Conservation (phyloP, 1,140 invertebrate species). For the Bombus pyrosoma region DNA sequence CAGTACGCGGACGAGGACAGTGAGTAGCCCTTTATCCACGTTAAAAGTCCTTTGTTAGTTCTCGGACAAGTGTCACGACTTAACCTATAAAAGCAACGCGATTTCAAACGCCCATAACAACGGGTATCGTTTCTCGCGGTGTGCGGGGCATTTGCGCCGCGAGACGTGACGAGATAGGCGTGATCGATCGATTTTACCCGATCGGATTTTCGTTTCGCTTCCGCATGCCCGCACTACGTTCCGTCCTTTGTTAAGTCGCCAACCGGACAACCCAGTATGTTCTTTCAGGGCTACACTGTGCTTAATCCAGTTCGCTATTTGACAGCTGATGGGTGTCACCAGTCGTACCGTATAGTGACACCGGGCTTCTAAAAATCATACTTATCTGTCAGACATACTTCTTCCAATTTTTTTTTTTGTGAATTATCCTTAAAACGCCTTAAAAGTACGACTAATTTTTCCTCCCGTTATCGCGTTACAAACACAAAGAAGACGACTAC, state of each 20-base stretch:
- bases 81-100: constrained; percentile 57
- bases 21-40: constrained; percentile 64
- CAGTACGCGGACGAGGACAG: constrained; percentile 80
- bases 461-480: no score
- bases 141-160: neutral
- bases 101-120: constrained; percentile 11
- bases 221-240: constrained; percentile 23
- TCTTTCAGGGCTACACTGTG: neutral
- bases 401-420: neutral
- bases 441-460: neutral
- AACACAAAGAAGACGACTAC: neutral
- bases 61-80: constrained; percentile 29
- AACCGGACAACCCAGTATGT: neutral
- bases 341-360: constrained; percentile 5
- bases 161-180: constrained; percentile 19
- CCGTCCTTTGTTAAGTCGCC: neutral
- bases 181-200: constrained; percentile 38
- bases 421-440: neutral
- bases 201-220: constrained; percentile 39
- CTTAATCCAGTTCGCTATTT: constrained; percentile 43
- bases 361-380: neutral
- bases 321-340: constrained; percentile 70
- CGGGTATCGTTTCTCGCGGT: constrained; percentile 4
- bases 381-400: neutral
- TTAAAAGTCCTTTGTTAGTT: neutral